A percentile compares a stretch with the other conserved stretches of the same genome.
Evolutionary conservation across 2,113 vertebrate species (phyloP).

Genomic region (Eretmochelys imbricata): DNA sequence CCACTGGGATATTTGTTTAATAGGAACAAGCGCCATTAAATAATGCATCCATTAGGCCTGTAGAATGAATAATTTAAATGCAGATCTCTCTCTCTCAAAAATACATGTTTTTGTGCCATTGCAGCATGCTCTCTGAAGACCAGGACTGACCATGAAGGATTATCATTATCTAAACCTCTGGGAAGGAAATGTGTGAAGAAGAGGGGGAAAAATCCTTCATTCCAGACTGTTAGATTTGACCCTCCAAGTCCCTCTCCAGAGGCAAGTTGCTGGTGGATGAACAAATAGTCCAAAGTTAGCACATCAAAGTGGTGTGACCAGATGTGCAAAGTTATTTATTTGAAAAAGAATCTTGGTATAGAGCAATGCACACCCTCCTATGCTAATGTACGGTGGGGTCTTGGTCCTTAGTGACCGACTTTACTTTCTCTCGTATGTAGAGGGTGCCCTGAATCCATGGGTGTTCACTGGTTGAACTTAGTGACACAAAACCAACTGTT

Average conservation of each 20-base stretch:
- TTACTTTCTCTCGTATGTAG: slow-evolving; percentile 20
- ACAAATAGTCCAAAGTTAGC: slow-evolving; percentile 39
- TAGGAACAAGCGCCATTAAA: slow-evolving; percentile 62
- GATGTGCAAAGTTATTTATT: slow-evolving; percentile 41
- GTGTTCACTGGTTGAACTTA: slow-evolving; percentile 23
- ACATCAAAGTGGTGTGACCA: slow-evolving; percentile 39
- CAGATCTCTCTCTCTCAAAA: slow-evolving; percentile 13
- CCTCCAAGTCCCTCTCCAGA: slow-evolving; percentile 70
- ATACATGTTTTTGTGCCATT: slow-evolving; percentile 58
- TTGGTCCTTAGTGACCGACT: not conserved
- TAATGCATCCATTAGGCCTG: slow-evolving; percentile 71
- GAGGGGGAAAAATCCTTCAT: slow-evolving; percentile 55
- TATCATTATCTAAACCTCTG: slow-evolving; percentile 39
- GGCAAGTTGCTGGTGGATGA: slow-evolving; percentile 74
- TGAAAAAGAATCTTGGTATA: slow-evolving; percentile 38
- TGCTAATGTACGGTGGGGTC: not conserved
- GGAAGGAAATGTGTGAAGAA: slow-evolving; percentile 50
- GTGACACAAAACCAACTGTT: slow-evolving; percentile 25
- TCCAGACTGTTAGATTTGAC: slow-evolving; percentile 69
- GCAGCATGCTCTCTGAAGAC: slow-evolving; percentile 65
- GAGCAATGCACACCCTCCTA: slow-evolving; percentile 32
- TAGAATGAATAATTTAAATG: slow-evolving; percentile 73
- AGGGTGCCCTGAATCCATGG: slow-evolving; percentile 23
- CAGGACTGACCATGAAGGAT: slow-evolving; percentile 20
- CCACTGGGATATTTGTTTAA: slow-evolving; percentile 61